Conservation (phyloP, 2,113 vertebrate genomes). For the Ia io region DNA sequence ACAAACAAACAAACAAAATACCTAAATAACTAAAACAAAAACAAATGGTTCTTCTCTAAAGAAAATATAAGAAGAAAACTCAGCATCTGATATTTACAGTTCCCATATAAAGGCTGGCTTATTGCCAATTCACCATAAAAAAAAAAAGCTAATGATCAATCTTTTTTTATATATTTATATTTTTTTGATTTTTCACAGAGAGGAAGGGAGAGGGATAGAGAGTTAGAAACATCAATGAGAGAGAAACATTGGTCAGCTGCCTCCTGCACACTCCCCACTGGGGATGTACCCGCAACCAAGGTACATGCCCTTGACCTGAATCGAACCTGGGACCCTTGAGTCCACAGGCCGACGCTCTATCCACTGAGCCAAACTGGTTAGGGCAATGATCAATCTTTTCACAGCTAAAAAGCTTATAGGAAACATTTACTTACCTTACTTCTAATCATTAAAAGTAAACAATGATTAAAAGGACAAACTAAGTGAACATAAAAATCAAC, state of each 20-base stretch:
- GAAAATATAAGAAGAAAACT: background rate
- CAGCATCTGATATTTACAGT: background rate
- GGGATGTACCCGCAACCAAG: too few species aligned
- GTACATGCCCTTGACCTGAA: too few species aligned
- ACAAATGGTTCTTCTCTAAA: background rate
- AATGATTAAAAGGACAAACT: background rate
- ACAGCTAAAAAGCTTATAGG: background rate
- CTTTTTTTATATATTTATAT: background rate
- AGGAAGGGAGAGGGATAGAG: too few species aligned
- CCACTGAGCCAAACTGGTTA: too few species aligned
- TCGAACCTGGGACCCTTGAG: too few species aligned
- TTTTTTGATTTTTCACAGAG: too few species aligned
- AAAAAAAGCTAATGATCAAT: background rate
- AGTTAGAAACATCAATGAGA: too few species aligned
- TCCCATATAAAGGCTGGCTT: background rate
- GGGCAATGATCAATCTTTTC: background rate
- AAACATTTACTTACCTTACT: background rate
- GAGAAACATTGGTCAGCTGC: too few species aligned
- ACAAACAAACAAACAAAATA: background rate
- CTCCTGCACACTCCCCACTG: too few species aligned
- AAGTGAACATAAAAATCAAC: background rate
- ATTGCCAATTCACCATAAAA: background rate
- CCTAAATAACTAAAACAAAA: background rate
- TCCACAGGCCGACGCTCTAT: too few species aligned
- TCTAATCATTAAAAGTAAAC: background rate